These are phyloP conservation scores for Dolichotis patagonum DNA, from an alignment of 2,113 vertebrate species.

Conservation along the genomic window DNA sequence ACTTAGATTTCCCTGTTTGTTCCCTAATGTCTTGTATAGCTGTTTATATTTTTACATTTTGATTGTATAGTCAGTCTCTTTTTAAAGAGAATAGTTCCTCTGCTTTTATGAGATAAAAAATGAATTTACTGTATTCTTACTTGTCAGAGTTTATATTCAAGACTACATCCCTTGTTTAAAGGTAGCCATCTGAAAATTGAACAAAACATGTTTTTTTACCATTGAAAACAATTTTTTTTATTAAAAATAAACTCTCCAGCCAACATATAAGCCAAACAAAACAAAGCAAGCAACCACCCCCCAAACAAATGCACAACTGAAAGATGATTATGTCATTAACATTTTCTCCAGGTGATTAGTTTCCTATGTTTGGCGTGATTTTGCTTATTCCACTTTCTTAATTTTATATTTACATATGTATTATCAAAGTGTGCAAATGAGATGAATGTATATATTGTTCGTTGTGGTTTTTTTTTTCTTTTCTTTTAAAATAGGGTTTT, in stretches of 20 bases:
- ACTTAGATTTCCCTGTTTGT: neutral
- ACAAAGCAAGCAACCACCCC: neutral
- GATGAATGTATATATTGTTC: neutral
- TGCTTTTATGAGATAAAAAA: neutral
- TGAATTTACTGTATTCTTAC: neutral
- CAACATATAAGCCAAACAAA: neutral
- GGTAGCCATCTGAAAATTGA: neutral
- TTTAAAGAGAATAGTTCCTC: neutral
- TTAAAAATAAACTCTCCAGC: slow-evolving; percentile 11
- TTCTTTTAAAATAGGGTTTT: neutral
- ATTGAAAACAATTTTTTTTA: neutral
- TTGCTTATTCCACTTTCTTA: neutral
- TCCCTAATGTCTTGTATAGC: neutral
- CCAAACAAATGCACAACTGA: neutral
- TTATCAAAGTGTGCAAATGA: neutral
- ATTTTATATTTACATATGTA: neutral
- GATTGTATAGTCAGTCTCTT: neutral
- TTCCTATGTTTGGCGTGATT: neutral
- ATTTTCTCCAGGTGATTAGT: neutral
- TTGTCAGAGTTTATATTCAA: neutral
- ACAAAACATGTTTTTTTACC: neutral
- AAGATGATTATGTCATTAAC: neutral
- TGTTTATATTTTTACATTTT: slow-evolving; percentile 34
- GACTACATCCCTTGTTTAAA: neutral
- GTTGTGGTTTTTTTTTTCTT: neutral